phyloP scores from a whole-genome alignment of 2,888 invertebrate species.

The Rhagonycha fulva region DNA sequence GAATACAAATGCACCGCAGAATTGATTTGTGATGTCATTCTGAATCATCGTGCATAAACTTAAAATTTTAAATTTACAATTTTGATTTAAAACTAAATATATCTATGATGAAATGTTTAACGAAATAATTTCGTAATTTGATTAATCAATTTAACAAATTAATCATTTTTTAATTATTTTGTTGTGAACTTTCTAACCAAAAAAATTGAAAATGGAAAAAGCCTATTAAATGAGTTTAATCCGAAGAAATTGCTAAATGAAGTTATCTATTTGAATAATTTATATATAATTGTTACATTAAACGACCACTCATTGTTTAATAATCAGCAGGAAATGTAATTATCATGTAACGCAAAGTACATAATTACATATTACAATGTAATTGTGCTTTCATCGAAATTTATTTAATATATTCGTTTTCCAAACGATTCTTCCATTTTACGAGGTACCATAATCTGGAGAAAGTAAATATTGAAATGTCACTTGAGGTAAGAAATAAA shows the following conservation, averaged over 20 bases:
- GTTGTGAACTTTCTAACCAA: background rate
- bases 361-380: background rate
- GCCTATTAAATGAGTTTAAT: background rate
- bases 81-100: background rate
- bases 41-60: background rate
- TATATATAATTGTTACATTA: constrained; percentile 3
- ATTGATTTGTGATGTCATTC: background rate
- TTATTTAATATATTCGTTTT: background rate
- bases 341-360: constrained; percentile 1
- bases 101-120: background rate
- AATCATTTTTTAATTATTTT: background rate
- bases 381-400: background rate
- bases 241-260: background rate
- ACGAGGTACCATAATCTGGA: background rate
- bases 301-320: constrained; percentile 3
- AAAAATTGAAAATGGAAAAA: background rate
- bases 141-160: background rate
- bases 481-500: background rate
- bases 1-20: background rate
- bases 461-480: background rate
- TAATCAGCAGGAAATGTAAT: constrained; percentile 2
- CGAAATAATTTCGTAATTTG: background rate
- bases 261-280: background rate
- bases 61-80: background rate
- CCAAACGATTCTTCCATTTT: background rate